These are phyloP conservation scores for Venusia cambrica DNA, from an alignment of 2,888 invertebrate species.

Conservation along the genomic window DNA sequence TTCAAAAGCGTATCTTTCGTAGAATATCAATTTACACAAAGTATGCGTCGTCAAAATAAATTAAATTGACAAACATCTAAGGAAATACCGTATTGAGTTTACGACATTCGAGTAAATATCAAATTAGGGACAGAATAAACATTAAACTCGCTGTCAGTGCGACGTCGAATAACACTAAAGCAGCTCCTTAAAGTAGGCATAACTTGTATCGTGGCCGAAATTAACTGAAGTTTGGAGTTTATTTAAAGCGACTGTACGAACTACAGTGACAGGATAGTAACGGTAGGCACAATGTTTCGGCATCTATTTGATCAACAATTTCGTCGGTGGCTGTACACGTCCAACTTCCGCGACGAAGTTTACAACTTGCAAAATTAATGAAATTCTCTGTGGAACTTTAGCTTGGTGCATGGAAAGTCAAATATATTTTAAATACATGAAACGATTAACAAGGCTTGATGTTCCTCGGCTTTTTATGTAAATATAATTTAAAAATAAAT, in stretches of 20 bases:
- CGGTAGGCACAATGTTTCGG: constrained; percentile 6
- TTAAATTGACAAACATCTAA: constrained; percentile 14
- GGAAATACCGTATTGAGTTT: constrained; percentile 23
- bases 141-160: constrained; percentile 26
- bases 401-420: constrained; percentile 23
- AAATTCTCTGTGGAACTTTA: constrained; percentile 37
- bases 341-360: constrained; percentile 42
- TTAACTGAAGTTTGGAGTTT: constrained; percentile 14
- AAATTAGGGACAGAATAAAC: constrained; percentile 29
- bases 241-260: constrained; percentile 15
- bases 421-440: no score
- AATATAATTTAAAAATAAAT: no score
- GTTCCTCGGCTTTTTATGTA: no score
- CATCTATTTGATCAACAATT: constrained; percentile 44
- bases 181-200: constrained; percentile 21
- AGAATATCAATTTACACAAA: not conserved
- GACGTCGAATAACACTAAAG: constrained; percentile 23
- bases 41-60: constrained; percentile 1
- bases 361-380: constrained; percentile 47
- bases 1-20: constrained; percentile 3
- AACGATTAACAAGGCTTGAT: no score
- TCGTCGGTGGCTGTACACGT: constrained; percentile 30
- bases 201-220: constrained; percentile 11
- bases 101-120: constrained; percentile 28
- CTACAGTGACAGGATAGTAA: constrained; percentile 16